These are phyloP conservation scores for Semaprochilodus insignis DNA, from an alignment of 2,797 vertebrate genomes.

Conservation along the genomic window DNA sequence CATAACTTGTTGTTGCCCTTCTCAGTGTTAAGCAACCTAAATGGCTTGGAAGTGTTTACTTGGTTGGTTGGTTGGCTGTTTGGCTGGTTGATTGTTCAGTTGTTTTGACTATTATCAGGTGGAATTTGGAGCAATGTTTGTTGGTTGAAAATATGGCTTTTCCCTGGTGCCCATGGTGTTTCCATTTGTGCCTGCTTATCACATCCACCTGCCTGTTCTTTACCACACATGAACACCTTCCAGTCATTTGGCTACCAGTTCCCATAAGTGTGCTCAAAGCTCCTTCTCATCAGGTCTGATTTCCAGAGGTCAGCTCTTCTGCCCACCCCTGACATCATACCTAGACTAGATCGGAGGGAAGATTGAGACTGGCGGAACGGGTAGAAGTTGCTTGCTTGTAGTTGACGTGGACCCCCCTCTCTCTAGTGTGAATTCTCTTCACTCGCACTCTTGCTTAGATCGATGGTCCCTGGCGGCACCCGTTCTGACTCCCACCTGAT, in stretches of 20 bases:
- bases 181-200: slow-evolving; percentile 38
- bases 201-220: slow-evolving; percentile 32
- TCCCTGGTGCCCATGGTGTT: not conserved
- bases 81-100: not conserved
- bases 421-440: slow-evolving; percentile 4
- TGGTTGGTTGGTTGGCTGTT: not conserved
- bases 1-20: not conserved
- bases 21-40: not conserved
- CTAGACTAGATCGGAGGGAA: not conserved
- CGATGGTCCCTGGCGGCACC: slow-evolving; percentile 49
- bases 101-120: too few relatives aligned
- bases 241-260: slow-evolving; percentile 19
- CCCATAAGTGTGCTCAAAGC: slow-evolving; percentile 13
- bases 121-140: not conserved
- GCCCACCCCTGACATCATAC: slow-evolving; percentile 34
- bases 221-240: slow-evolving; percentile 5
- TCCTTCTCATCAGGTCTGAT: not conserved
- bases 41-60: not conserved
- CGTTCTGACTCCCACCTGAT: slow-evolving; percentile 48
- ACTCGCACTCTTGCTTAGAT: slow-evolving; percentile 32
- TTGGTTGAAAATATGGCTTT: not conserved
- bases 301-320: slow-evolving; percentile 36
- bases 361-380: not conserved
- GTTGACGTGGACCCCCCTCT: slow-evolving; percentile 28
- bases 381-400: slow-evolving; percentile 3